Evolutionary conservation across 2,888 invertebrate species (phyloP).

Genomic region (Xestia xanthographa): DNA sequence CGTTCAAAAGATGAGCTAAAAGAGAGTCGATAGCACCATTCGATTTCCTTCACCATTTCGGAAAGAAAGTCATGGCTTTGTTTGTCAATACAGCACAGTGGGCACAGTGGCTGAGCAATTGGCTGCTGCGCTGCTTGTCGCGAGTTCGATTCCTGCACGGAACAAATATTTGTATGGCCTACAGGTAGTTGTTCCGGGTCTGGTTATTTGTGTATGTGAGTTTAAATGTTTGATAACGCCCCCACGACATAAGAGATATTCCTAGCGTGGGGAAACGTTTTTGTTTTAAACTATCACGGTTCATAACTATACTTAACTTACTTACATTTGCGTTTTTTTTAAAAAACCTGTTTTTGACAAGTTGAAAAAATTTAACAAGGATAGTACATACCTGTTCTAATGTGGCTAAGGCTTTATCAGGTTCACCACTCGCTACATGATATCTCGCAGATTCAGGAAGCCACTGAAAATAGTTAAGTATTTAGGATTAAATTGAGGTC

Average conservation of each 20-base stretch:
- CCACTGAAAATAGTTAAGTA: conserved; percentile 92
- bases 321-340: no score
- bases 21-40: not conserved
- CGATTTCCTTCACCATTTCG: no score
- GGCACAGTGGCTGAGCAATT: not conserved
- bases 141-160: not conserved
- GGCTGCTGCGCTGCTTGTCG: not conserved
- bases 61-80: not conserved
- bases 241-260: not conserved
- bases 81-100: not conserved
- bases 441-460: conserved; percentile 97
- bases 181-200: not conserved
- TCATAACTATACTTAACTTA: no score
- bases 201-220: not conserved
- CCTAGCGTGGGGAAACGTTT: not conserved
- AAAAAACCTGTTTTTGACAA: not conserved
- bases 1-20: not conserved
- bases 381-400: conserved; percentile 92
- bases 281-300: no score
- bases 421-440: conserved; percentile 96
- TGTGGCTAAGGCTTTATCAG: conserved; percentile 96
- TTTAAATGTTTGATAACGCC: not conserved
- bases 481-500: not conserved
- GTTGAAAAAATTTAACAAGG: not conserved
- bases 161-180: not conserved